Evolutionary conservation across 1,140 invertebrate species (phyloP).

Genomic region (Hyphantria cunea): DNA sequence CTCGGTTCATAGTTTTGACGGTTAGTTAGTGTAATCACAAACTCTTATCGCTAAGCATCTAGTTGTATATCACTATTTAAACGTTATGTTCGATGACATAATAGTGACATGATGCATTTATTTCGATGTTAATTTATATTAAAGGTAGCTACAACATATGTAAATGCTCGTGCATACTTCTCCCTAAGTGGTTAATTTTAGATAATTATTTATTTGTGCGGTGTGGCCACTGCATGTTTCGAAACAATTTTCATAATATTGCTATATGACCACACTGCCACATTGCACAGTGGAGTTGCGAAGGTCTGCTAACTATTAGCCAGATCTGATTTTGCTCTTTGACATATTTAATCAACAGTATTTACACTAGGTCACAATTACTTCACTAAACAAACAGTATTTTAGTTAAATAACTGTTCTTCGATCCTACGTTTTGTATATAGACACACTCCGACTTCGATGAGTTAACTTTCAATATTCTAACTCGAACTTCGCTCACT

Average conservation of each 20-base stretch:
- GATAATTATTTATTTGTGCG: conserved; percentile 69
- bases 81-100: conserved; percentile 75
- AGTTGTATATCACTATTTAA: conserved; percentile 64
- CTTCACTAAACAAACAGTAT: conserved; percentile 69
- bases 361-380: conserved; percentile 64
- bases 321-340: conserved; percentile 60
- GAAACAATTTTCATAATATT: conserved; percentile 63
- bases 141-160: conserved; percentile 78
- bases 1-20: conserved; percentile 52
- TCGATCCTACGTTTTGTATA: conserved; percentile 59
- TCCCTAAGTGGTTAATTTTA: conserved; percentile 71
- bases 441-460: conserved; percentile 50
- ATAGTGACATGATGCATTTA: conserved; percentile 81
- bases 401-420: conserved; percentile 66
- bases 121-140: conserved; percentile 79
- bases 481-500: conserved; percentile 47
- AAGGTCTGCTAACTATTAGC: conserved; percentile 51
- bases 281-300: conserved; percentile 15
- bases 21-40: conserved; percentile 78
- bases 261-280: conserved; percentile 44
- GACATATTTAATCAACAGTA: conserved; percentile 51
- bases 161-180: conserved; percentile 76
- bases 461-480: conserved; percentile 39
- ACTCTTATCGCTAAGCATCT: conserved; percentile 65
- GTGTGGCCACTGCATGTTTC: conserved; percentile 59